These are phyloP conservation scores for Asarcornis scutulata DNA, from an alignment of 2,113 vertebrate genomes.

Conservation along the genomic window DNA sequence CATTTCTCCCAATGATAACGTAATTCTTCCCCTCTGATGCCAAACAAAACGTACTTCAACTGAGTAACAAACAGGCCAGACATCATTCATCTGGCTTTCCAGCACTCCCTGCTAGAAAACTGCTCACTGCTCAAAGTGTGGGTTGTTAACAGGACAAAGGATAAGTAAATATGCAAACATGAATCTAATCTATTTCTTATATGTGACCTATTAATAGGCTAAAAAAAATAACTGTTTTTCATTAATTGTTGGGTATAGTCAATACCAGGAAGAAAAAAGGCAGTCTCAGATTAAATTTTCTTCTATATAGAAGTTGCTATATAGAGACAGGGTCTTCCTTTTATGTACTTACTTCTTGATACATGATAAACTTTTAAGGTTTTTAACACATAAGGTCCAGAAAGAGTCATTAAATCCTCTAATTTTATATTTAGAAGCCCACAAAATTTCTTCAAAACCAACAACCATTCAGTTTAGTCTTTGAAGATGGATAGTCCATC, in stretches of 20 bases:
- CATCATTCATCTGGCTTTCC: not conserved
- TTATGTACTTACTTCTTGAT: not conserved
- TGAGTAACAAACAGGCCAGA: not conserved
- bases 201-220: not conserved
- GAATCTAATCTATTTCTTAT: not conserved
- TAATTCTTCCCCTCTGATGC: not conserved
- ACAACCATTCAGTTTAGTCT: not conserved
- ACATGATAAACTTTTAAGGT: not conserved
- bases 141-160: not conserved
- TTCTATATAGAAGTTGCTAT: not conserved
- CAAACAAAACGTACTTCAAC: not conserved
- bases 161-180: not conserved
- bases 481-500: not conserved
- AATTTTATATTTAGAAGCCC: not conserved
- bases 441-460: not conserved
- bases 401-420: not conserved
- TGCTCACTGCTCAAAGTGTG: not conserved
- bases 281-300: not conserved
- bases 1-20: not conserved
- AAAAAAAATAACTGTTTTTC: not conserved
- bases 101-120: not conserved
- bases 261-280: rapidly evolving
- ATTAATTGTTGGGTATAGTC: not conserved
- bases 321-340: not conserved
- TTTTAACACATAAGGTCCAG: not conserved